These are phyloP conservation scores for Tinea trinotella DNA, from an alignment of 2,888 invertebrate genomes.

Conservation along the genomic window DNA sequence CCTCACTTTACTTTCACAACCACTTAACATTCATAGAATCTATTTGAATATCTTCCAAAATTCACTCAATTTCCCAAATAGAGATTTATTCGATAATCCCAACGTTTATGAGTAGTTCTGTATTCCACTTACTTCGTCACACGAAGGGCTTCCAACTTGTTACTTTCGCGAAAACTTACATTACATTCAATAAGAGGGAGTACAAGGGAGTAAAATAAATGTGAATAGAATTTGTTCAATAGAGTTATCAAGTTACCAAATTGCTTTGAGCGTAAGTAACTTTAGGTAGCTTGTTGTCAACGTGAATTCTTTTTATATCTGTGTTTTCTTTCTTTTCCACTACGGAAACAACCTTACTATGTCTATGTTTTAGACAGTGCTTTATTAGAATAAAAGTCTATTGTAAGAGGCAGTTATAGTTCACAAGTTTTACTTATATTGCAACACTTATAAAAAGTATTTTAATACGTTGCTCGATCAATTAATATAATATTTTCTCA, in stretches of 20 bases:
- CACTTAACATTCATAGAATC: background rate
- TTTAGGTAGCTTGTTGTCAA: background rate
- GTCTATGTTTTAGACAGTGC: too few species aligned
- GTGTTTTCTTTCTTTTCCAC: too few species aligned
- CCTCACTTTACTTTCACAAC: background rate
- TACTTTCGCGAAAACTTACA: slow-evolving; percentile 5
- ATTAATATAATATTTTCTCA: too few species aligned
- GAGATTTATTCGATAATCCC: background rate
- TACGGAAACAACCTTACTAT: too few species aligned
- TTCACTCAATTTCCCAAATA: background rate
- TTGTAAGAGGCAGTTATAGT: too few species aligned
- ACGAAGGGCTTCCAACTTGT: slow-evolving; percentile 4
- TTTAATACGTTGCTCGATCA: too few species aligned
- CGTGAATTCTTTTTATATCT: background rate
- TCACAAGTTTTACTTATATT: too few species aligned
- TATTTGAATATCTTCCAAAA: background rate
- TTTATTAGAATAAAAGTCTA: too few species aligned
- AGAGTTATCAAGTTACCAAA: slow-evolving; percentile 10
- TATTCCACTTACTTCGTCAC: background rate
- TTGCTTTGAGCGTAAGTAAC: slow-evolving; percentile 11
- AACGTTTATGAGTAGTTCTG: slow-evolving; percentile 1
- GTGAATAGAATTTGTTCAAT: slow-evolving; percentile 15
- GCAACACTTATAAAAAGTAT: too few species aligned
- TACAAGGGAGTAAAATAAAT: slow-evolving; percentile 8
- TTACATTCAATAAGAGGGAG: slow-evolving; percentile 13